Conservation (phyloP, 1,140 invertebrate genomes). For the Anagrus nilaparvatae region DNA sequence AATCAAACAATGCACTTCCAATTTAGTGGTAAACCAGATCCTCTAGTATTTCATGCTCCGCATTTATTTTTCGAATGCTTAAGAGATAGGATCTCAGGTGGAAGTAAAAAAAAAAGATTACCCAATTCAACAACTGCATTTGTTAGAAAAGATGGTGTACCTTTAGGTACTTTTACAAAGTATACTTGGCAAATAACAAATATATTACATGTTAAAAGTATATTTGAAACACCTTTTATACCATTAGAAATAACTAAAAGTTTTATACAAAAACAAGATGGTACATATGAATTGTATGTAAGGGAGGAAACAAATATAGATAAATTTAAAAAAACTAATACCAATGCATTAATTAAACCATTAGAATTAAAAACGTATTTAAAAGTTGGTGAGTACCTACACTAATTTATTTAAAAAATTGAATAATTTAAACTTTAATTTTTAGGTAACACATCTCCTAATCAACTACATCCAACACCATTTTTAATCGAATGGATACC, state of each 20-base stretch:
- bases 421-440: constrained; percentile 17
- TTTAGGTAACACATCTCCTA: constrained; percentile 46
- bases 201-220: constrained; percentile 62
- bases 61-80: constrained; percentile 62
- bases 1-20: constrained; percentile 73
- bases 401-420: constrained; percentile 3
- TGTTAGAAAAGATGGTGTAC: constrained; percentile 51
- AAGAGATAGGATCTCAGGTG: constrained; percentile 55
- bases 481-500: constrained; percentile 72
- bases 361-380: constrained; percentile 59
- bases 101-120: constrained; percentile 55
- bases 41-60: constrained; percentile 61
- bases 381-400: constrained; percentile 53
- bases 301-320: constrained; percentile 46
- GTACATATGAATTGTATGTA: constrained; percentile 52
- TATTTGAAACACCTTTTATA: constrained; percentile 62
- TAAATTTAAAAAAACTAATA: constrained; percentile 39
- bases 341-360: constrained; percentile 50
- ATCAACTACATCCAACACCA: constrained; percentile 55
- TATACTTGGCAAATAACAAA: constrained; percentile 68
- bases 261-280: constrained; percentile 58
- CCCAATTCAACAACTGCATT: constrained; percentile 52
- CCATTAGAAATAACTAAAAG: constrained; percentile 54
- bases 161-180: constrained; percentile 60
- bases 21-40: constrained; percentile 60